Base-by-base conservation (phyloP, 1,140 invertebrate species). In the Zaprionus lachaisei region DNA sequence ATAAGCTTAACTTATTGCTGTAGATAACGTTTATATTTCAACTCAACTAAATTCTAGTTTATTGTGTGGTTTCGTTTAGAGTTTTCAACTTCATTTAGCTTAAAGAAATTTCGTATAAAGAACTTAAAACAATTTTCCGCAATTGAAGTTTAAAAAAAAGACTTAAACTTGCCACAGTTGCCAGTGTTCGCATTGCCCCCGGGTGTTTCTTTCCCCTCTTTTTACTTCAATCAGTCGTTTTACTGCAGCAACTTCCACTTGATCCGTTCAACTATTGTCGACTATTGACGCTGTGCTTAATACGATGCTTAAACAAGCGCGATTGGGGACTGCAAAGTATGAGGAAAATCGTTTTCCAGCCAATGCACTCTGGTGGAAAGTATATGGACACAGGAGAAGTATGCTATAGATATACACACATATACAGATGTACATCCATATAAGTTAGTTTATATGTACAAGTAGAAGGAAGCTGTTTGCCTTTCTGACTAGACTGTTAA, bases 281-380 rank as follows among this genome's bases (percentile, higher is more conserved):
- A 44, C 55, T 55, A 54, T 64, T 71, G 24, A 55, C 22, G 67
- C 54, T 75, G 60, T 41, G 22, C 67, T 63, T 71, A 75, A 75
- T 60, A 51, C 37, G 38, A 41, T 60, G 38, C 41, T 41, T 54
- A 71, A 76, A 76, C 38, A 72, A 24, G 28, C 37, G n/a, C 22
- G n/a, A 62, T 62, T 49, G 28, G 4, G 15, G n/a, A 49, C 7
- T 11, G 47, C 26, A 24, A 64, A 37, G 24, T 34, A 6, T 37
- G 17, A 2, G 26, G 1, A 14, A 72, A 54, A 17, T 51, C 20
- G 17, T 24, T 51, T 24, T 22, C 2, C 12, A 49, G 54, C 28
- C 37, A 55, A 4, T 12, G 60, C 17, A 57, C 34, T 20, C 1
- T n/a, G 28, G 31, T 68, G 5, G 5, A 22, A 49, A 24, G 56